phyloP scores from a whole-genome alignment of 1,140 invertebrate genomes.

The Copidosoma floridanum region DNA sequence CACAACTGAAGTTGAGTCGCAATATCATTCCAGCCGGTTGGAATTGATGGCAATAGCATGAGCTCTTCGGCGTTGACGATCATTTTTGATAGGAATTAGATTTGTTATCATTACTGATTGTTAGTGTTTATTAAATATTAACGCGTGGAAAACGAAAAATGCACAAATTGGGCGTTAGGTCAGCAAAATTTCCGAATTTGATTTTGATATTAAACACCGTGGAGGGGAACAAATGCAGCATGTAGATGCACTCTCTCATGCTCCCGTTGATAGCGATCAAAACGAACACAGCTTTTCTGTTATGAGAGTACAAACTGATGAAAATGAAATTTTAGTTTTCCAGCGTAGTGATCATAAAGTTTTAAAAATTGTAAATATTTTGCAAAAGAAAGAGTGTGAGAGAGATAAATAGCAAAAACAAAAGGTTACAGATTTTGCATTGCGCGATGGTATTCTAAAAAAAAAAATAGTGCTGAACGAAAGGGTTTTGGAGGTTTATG shows the following conservation, averaged over 20 bases:
- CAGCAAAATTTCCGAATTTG: not conserved
- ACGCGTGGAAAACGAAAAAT: constrained; percentile 8
- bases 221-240: constrained; percentile 5
- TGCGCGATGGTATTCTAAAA: constrained; percentile 9
- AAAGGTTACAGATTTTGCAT: constrained; percentile 7
- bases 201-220: not conserved
- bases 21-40: constrained; percentile 31
- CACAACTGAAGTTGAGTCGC: constrained; percentile 23
- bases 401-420: not conserved
- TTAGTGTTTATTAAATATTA: not conserved
- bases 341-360: constrained; percentile 17
- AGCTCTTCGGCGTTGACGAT: not conserved
- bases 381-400: not conserved
- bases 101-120: constrained; percentile 4
- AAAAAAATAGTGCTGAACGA: not conserved
- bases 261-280: constrained; percentile 5
- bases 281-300: not conserved
- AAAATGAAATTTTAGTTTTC: constrained; percentile 13
- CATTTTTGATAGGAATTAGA: constrained; percentile 4
- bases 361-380: constrained; percentile 5
- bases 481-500: not conserved
- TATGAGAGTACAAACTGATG: no score
- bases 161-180: not conserved
- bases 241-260: constrained; percentile 23
- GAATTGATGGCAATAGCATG: constrained; percentile 19